phyloP scores from a whole-genome alignment of 2,113 vertebrate species.

The Thoracochromis brauschi region DNA sequence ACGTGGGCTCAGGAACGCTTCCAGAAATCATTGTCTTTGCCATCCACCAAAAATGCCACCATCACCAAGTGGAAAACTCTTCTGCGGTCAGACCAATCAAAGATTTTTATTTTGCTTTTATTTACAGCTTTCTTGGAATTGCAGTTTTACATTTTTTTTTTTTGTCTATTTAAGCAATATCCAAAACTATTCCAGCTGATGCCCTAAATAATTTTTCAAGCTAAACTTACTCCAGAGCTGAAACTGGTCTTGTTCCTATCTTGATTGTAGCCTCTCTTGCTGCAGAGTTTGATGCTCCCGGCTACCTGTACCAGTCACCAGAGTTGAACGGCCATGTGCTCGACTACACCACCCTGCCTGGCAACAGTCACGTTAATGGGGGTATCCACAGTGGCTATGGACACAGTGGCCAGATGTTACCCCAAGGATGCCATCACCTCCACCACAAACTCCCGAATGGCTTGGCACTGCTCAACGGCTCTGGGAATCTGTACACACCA shows the following conservation, averaged over 20 bases:
- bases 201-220: fast-evolving
- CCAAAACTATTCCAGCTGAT: background rate
- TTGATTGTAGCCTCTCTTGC: background rate
- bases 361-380: constrained; percentile 72
- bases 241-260: background rate
- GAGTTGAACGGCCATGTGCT: constrained; percentile 81
- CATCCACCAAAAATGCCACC: fast-evolving
- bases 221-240: background rate
- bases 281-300: constrained; percentile 85
- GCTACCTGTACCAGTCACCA: constrained; percentile 83
- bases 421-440: constrained; percentile 79
- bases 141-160: background rate
- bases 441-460: constrained; percentile 80
- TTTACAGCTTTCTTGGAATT: background rate
- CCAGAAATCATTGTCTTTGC: background rate
- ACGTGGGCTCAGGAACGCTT: background rate
- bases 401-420: constrained; percentile 62
- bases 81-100: background rate
- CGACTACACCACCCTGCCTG: constrained; percentile 79
- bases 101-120: background rate
- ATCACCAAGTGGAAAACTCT: background rate
- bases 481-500: constrained; percentile 61
- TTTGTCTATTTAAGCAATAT: background rate
- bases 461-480: constrained; percentile 71
- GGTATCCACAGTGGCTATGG: constrained; percentile 72